Evolutionary conservation across 2,888 invertebrate species (phyloP).

Genomic region (Corbicula japonica): DNA sequence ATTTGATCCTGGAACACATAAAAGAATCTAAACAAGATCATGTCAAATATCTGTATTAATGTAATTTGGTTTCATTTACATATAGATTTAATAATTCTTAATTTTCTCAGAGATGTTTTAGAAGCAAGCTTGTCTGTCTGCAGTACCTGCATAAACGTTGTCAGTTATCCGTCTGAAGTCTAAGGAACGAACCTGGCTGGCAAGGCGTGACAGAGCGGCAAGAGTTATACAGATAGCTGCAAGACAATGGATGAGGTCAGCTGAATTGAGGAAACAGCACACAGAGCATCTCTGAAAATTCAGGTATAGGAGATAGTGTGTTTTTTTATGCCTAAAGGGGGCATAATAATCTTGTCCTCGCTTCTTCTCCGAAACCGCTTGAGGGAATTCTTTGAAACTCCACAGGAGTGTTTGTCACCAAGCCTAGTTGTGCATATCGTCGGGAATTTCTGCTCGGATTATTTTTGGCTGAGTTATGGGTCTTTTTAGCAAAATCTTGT

Average conservation of each 20-base stretch:
- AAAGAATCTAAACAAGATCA: no score
- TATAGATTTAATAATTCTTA: not conserved
- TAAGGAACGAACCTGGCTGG: slow-evolving; percentile 59
- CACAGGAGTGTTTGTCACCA: no score
- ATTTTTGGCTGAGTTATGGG: no score
- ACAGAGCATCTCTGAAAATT: slow-evolving; percentile 56
- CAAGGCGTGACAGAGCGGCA: slow-evolving; percentile 67
- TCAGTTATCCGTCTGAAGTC: slow-evolving; percentile 64
- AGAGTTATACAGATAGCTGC: slow-evolving; percentile 72
- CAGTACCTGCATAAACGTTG: slow-evolving; percentile 66
- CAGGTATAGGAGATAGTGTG: slow-evolving; percentile 61
- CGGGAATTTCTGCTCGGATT: no score
- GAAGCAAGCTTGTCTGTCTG: slow-evolving; percentile 66
- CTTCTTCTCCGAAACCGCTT: no score
- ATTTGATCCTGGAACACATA: no score
- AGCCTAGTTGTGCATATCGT: no score
- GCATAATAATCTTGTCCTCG: no score
- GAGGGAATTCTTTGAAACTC: no score
- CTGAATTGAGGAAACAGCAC: slow-evolving; percentile 42
- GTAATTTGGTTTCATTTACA: not conserved
- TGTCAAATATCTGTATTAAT: not conserved
- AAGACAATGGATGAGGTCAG: slow-evolving; percentile 57
- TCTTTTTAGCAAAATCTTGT: no score
- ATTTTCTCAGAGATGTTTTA: slow-evolving; percentile 75
- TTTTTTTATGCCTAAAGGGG: no score